These are phyloP conservation scores for Porites cylindrica DNA, from an alignment of 92 coral and sea anemone genomes.

Conservation along the genomic window DNA sequence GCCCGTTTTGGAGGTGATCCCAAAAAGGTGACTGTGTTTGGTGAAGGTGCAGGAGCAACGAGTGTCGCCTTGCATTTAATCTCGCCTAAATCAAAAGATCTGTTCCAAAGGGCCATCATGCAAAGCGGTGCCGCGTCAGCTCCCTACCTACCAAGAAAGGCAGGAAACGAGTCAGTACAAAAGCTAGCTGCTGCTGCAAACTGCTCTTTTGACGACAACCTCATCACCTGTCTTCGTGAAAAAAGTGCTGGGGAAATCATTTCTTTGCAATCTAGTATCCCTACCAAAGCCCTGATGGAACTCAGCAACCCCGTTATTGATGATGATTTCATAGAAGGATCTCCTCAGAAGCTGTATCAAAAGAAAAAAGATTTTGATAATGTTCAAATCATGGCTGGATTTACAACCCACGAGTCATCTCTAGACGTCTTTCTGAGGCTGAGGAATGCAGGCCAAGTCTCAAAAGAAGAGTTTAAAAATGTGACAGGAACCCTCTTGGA, in stretches of 20 bases:
- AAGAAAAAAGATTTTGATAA: not conserved
- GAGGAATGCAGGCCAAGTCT: not conserved
- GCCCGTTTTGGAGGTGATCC: constrained; percentile 63
- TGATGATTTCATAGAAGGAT: constrained; percentile 15
- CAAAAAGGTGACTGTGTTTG: constrained; percentile 49
- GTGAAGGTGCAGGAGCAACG: constrained; percentile 57
- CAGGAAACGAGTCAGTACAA: not conserved
- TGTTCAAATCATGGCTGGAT: constrained; percentile 21
- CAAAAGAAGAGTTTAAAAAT: not conserved
- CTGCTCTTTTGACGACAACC: not conserved
- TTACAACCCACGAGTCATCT: constrained; percentile 7
- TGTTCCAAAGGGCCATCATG: constrained; percentile 11
- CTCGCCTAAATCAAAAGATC: constrained; percentile 13
- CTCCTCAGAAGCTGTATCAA: constrained; percentile 4
- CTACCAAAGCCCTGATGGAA: not conserved
- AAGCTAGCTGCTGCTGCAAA: not conserved
- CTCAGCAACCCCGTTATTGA: constrained; percentile 14
- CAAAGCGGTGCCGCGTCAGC: constrained; percentile 25
- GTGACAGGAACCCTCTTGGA: not conserved
- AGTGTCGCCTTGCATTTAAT: constrained; percentile 58
- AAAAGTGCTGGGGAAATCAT: constrained; percentile 20
- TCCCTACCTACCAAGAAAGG: not conserved
- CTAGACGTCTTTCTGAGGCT: not conserved
- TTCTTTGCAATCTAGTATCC: not conserved
- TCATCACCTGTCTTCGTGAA: not conserved